These are phyloP conservation scores for Drosophila watanabei DNA, from an alignment of 1,140 invertebrate species.

Conservation along the genomic window DNA sequence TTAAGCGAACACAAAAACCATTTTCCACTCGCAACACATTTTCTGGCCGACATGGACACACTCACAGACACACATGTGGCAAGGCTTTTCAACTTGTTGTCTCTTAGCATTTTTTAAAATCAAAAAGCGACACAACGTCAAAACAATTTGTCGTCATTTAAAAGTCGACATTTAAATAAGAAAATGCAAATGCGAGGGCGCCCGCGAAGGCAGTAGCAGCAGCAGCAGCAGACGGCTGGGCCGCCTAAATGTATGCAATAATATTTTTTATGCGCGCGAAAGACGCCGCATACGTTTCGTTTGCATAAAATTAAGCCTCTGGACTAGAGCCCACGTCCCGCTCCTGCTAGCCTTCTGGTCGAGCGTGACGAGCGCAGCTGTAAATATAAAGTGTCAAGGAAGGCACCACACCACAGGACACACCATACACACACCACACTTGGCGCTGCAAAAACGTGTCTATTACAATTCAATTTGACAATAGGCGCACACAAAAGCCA, in stretches of 20 bases:
- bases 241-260: slow-evolving; percentile 80
- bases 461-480: slow-evolving; percentile 84
- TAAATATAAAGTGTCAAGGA: slow-evolving; percentile 80
- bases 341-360: too few relatives aligned
- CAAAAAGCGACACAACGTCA: slow-evolving; percentile 83
- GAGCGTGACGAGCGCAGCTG: slow-evolving; percentile 74
- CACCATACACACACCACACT: slow-evolving; percentile 29
- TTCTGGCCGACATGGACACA: slow-evolving; percentile 6
- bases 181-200: slow-evolving; percentile 74
- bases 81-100: slow-evolving; percentile 62
- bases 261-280: slow-evolving; percentile 75
- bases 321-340: background rate
- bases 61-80: slow-evolving; percentile 17
- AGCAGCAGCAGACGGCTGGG: slow-evolving; percentile 25
- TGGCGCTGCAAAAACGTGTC: slow-evolving; percentile 73
- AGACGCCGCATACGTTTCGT: slow-evolving; percentile 75
- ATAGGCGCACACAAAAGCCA: slow-evolving; percentile 81
- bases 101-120: slow-evolving; percentile 74
- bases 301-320: slow-evolving; percentile 76
- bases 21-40: slow-evolving; percentile 60
- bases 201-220: slow-evolving; percentile 34
- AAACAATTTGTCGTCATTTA: slow-evolving; percentile 84
- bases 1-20: slow-evolving; percentile 58
- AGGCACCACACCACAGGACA: slow-evolving; percentile 18
- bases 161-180: slow-evolving; percentile 84